These are phyloP conservation scores for Belonocnema kinseyi DNA, from an alignment of 1,140 invertebrate species.

Conservation along the genomic window DNA sequence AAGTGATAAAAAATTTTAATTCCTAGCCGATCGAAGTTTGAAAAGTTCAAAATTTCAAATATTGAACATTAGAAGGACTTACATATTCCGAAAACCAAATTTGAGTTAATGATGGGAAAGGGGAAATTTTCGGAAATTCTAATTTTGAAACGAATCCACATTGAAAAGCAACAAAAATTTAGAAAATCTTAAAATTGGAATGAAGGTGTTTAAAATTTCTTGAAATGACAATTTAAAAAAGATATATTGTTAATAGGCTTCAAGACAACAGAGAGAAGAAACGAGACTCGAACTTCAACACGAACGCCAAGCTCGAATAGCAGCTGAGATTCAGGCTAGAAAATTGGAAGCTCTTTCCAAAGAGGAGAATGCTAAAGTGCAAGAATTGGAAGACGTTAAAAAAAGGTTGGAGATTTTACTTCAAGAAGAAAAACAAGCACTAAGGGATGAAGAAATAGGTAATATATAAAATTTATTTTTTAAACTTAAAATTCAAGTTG, in stretches of 20 bases:
- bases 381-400: constrained; percentile 83
- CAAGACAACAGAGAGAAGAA: constrained; percentile 77
- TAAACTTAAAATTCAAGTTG: too few relatives aligned
- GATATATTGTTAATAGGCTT: constrained; percentile 56
- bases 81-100: too few relatives aligned
- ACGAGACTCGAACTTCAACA: constrained; percentile 78
- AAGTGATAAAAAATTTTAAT: too few relatives aligned
- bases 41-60: too few relatives aligned
- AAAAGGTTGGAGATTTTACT: constrained; percentile 81
- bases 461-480: constrained; percentile 27
- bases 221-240: constrained; percentile 8
- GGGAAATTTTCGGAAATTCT: too few relatives aligned
- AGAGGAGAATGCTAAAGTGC: constrained; percentile 82
- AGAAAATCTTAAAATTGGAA: too few relatives aligned
- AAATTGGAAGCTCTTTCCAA: constrained; percentile 82
- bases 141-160: too few relatives aligned
- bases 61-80: too few relatives aligned
- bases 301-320: constrained; percentile 81
- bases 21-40: too few relatives aligned
- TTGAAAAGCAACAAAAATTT: too few relatives aligned
- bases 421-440: constrained; percentile 88
- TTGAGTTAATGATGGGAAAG: too few relatives aligned
- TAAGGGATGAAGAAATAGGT: constrained; percentile 88
- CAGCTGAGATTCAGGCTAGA: constrained; percentile 80
- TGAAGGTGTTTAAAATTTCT: too few relatives aligned